A percentile compares a stretch with the other conserved stretches of the same genome.
Conservation (phyloP, 2,888 invertebrate species). For the Andrena chrysosceles region DNA sequence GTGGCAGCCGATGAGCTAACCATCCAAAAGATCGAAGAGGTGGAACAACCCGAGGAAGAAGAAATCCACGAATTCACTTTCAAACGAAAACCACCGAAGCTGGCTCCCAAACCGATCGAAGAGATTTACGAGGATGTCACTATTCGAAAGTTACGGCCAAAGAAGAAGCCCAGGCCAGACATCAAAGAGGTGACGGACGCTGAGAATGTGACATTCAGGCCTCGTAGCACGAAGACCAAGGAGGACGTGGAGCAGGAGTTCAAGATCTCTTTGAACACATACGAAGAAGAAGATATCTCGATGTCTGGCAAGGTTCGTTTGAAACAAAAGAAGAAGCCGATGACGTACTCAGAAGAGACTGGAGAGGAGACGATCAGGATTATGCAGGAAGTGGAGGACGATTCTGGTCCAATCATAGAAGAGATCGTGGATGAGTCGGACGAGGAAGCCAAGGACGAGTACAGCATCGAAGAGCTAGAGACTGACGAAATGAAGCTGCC, state of each 20-base stretch:
- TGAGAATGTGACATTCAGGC: slow-evolving; percentile 93
- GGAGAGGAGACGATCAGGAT: slow-evolving; percentile 91
- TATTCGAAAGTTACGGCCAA: slow-evolving; percentile 90
- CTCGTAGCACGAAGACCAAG: slow-evolving; percentile 91
- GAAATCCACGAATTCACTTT: slow-evolving; percentile 86
- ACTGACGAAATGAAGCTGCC: slow-evolving; percentile 83
- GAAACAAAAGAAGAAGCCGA: slow-evolving; percentile 89
- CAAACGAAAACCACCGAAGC: slow-evolving; percentile 85
- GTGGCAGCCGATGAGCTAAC: slow-evolving; percentile 77
- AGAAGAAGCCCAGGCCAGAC: slow-evolving; percentile 88
- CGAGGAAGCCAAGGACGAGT: slow-evolving; percentile 87
- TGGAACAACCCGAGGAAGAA: slow-evolving; percentile 74
- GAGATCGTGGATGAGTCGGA: slow-evolving; percentile 89
- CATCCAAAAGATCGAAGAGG: slow-evolving; percentile 73
- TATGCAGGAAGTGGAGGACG: slow-evolving; percentile 88
- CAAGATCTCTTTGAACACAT: slow-evolving; percentile 93
- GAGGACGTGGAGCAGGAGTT: slow-evolving; percentile 96
- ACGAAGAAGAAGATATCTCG: slow-evolving; percentile 95
- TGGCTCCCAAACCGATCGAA: slow-evolving; percentile 85
- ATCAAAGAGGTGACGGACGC: slow-evolving; percentile 91
- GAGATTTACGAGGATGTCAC: slow-evolving; percentile 90
- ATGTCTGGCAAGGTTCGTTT: slow-evolving; percentile 94
- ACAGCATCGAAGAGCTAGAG: slow-evolving; percentile 81
- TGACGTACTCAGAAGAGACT: slow-evolving; percentile 91
- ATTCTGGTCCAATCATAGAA: slow-evolving; percentile 87